Percentiles rank a stretch among this genome's conserved stretches.
Conservation (phyloP, 23 tunicate genomes). For the Trididemnum miniatum region DNA sequence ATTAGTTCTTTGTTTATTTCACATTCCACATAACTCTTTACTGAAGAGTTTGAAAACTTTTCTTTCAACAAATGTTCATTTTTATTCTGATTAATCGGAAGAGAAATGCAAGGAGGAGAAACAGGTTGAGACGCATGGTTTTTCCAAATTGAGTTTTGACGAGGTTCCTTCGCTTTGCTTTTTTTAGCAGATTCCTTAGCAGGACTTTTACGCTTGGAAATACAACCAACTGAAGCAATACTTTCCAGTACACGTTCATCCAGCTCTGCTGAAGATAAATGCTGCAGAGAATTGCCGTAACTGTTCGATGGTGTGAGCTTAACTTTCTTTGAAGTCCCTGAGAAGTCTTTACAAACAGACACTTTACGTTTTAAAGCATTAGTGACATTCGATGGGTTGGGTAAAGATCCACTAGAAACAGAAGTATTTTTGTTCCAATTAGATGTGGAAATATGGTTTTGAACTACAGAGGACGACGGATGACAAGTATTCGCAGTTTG, state of each 20-base stretch:
- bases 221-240: slow-evolving; percentile 24
- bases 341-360: not conserved
- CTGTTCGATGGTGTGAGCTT: not conserved
- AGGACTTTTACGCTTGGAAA: not conserved
- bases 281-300: slow-evolving; percentile 15
- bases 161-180: not conserved
- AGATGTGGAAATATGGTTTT: not conserved
- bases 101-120: slow-evolving; percentile 10
- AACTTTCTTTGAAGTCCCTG: not conserved
- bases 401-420: not conserved
- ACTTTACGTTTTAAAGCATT: slow-evolving; percentile 25
- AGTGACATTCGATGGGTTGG: not conserved
- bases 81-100: not conserved
- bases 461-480: not conserved
- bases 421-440: too few relatives aligned
- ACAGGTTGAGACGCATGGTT: not conserved
- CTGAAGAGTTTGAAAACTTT: not conserved
- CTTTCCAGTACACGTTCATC: slow-evolving; percentile 34
- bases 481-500: not conserved
- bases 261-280: slow-evolving; percentile 30
- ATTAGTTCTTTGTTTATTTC: not conserved
- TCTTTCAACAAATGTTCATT: not conserved
- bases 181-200: not conserved
- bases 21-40: slow-evolving; percentile 23
- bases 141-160: not conserved